Evolutionary conservation across 2,113 vertebrate species (phyloP), one percentile per base, ranked within the genome.

Genomic region (Fulica atra): DNA sequence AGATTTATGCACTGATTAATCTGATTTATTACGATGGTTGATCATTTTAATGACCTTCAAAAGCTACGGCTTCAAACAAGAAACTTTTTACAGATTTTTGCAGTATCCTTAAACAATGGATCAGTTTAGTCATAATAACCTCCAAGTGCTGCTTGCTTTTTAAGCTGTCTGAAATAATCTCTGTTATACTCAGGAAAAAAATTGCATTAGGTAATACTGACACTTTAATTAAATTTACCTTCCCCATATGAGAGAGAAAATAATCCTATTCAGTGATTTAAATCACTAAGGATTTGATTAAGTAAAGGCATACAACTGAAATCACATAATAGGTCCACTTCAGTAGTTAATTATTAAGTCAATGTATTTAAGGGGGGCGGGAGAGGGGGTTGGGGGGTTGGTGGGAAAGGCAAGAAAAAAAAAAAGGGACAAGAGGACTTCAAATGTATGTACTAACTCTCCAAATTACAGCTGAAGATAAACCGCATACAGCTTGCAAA

Each of bases 181-280:
- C 64, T 97, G 28, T 71, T 90, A 87, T 16, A 88, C 57, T 81
- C 60, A n/a, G 88, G 93, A 97, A 95, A 97, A 96, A 91, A 96
- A 96, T 88, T 95, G 63, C 73, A 96, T 95, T 92, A 97, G 72
- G 73, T 95, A 95, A 93, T 92, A 96, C 51, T 95, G 95, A 96
- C 89, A 97, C 93, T 96, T 97, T 95, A 98, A 98, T 98, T 97
- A 96, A 97, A 96, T 94, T 93, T 95, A 86, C 79, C 40, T 97
- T 95, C 72, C 21, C 60, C 91, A 38, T 94, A 66, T 78, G 90
- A 95, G 81, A 95, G 56, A 82, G 87, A 74, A 77, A 77, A 88
- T 74, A 80, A 93, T 96, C 78, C 88, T 89, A 72, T 86, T 92
- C 88, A 88, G 72, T 89, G 69, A 93, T 76, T 96, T 86, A 97